Conservation (phyloP, 2,888 invertebrate species). For the Luffia ferchaultella region DNA sequence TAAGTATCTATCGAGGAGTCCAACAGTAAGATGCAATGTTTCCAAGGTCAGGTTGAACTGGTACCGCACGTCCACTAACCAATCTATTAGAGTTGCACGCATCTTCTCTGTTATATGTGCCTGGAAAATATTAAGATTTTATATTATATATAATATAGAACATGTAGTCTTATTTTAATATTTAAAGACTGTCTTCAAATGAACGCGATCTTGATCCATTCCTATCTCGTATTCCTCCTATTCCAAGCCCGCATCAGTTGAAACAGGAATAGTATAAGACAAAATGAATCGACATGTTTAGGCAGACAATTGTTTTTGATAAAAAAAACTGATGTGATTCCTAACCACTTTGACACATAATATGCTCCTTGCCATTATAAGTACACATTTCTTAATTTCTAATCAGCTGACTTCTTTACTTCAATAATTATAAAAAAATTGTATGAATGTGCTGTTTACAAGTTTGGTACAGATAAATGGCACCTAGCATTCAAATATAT, state of each 20-base stretch:
- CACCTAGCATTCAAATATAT: too few relatives aligned
- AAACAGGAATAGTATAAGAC: too few relatives aligned
- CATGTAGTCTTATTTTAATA: not conserved
- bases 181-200: not conserved
- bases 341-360: too few relatives aligned
- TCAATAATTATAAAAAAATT: too few relatives aligned
- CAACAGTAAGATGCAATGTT: slow-evolving; percentile 88
- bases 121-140: slow-evolving; percentile 25
- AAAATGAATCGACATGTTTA: too few relatives aligned
- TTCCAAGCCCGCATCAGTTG: not conserved
- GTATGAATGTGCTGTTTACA: too few relatives aligned
- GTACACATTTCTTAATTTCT: too few relatives aligned
- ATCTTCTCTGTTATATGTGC: slow-evolving; percentile 78
- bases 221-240: slow-evolving; percentile 5
- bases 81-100: slow-evolving; percentile 90
- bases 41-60: slow-evolving; percentile 88
- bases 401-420: too few relatives aligned
- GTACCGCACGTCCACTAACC: slow-evolving; percentile 91
- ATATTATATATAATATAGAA: slow-evolving; percentile 1
- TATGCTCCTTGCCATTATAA: too few relatives aligned
- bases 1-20: slow-evolving; percentile 89
- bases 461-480: too few relatives aligned
- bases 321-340: too few relatives aligned
- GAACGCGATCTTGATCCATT: not conserved
- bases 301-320: too few relatives aligned